Conservation (phyloP, 1,140 invertebrate species). For the Drosophila simulans region DNA sequence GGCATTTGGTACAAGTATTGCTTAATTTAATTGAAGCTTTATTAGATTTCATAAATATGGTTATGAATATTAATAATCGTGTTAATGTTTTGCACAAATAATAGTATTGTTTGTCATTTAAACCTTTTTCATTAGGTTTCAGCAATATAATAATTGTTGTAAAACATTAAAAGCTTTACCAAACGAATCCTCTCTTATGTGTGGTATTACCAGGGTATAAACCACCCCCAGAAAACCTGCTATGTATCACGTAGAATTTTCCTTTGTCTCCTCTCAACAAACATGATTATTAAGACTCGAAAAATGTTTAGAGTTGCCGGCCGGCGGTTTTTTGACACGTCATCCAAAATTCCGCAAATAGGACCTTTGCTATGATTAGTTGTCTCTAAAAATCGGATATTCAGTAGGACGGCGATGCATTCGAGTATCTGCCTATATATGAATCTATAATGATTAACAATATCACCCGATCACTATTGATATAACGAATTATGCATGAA, state of each 20-base stretch:
- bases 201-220: slow-evolving; percentile 4
- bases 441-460: slow-evolving; percentile 37
- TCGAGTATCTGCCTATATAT: slow-evolving; percentile 2
- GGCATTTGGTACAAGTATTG: no score
- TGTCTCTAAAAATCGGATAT: neutral
- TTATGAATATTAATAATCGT: no score
- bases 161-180: neutral
- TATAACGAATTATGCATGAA: slow-evolving; percentile 49
- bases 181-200: neutral
- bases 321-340: slow-evolving; percentile 40
- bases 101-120: no score
- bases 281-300: slow-evolving; percentile 12
- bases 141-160: neutral
- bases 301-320: slow-evolving; percentile 31
- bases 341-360: slow-evolving; percentile 9
- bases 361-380: neutral
- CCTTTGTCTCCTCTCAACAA: slow-evolving; percentile 12
- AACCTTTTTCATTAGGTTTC: no score
- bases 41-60: no score
- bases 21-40: no score
- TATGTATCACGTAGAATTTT: slow-evolving; percentile 48
- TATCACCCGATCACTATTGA: slow-evolving; percentile 32
- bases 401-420: neutral
- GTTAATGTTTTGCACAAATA: no score
- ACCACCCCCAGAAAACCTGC: slow-evolving; percentile 39